Base-by-base conservation (phyloP, 2,113 vertebrate genomes). In the Reinhardtius hippoglossoides region DNA sequence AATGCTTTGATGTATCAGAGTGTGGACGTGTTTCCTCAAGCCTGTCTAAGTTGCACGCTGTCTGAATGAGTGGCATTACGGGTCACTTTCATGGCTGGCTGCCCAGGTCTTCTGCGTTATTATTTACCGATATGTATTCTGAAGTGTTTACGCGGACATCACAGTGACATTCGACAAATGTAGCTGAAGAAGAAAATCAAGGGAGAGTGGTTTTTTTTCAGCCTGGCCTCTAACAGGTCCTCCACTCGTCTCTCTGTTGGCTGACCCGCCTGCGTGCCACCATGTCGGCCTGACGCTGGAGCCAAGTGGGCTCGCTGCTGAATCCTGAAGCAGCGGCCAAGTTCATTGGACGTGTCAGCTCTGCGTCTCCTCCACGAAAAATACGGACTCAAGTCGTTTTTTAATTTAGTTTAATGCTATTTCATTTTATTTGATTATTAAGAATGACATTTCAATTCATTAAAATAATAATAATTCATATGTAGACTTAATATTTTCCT, bases 1-100 rank as follows among this genome's bases (percentile, higher is more conserved):
- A 42, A 56, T 55, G 27, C 55, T 61, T 72, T 75, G 73, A 88
- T 81, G 63, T 78, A 44, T 71, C 31, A 23, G 60, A 74, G 70
- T 78, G 84, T 72, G 72, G 80, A 85, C 71, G 65, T 75, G 84
- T 54, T 63, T 82, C 80, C 70, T 85, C 62, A 10, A 66, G 73
- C 78, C 74, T 54, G 71, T 63, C 70, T 80, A 31, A 72, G 42
- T 40, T 15, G 27, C 67, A 46, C 55, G 61, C 40, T 61, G 58
- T 77, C 67, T 70, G 73, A 62, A 74, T 66, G 71, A 86, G 66
- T 62, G 74, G 74, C 82, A 78, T n/a, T 42, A 70, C 44, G 8
- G 85, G 81, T 88, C 87, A 80, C 75, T 88, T 81, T 88, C 77
- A 83, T 67, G 83, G 81, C 54, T 60, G 81, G 50, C 67, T 76